Conservation (phyloP, 2,113 vertebrate species). For the Vidua macroura region DNA sequence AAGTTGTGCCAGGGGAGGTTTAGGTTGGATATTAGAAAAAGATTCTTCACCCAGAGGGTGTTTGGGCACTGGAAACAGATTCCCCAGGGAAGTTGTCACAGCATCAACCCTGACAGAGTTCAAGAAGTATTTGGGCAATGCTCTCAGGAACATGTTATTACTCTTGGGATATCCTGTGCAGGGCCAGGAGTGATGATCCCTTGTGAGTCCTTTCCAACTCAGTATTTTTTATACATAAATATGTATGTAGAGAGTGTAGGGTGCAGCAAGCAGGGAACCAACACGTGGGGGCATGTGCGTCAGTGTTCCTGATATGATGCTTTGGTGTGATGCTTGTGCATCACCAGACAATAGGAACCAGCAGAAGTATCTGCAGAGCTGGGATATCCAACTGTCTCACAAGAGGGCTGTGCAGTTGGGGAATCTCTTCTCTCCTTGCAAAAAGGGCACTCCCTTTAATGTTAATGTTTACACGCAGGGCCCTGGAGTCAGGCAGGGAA, state of each 20-base stretch:
- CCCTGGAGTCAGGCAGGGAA: neutral
- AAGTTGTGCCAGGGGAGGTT: neutral
- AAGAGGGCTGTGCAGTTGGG: neutral
- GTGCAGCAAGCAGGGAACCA: neutral
- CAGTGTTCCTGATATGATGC: rapidly evolving
- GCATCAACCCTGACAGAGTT: neutral
- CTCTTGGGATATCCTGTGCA: neutral
- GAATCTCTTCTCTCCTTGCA: rapidly evolving
- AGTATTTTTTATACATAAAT: neutral
- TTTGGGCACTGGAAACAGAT: neutral
- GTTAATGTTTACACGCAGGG: too few relatives aligned
- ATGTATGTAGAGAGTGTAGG: too few relatives aligned
- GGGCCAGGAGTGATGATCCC: neutral
- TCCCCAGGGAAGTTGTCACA: neutral
- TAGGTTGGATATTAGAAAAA: neutral
- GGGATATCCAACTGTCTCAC: neutral
- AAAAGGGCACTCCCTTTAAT: too few relatives aligned
- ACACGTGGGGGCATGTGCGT: rapidly evolving
- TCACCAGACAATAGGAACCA: neutral
- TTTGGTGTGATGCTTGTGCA: neutral
- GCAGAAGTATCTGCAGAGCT: neutral
- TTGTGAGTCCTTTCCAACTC: neutral
- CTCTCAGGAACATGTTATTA: neutral
- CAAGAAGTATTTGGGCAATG: neutral
- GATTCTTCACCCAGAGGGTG: neutral